Evolutionary conservation across 2,113 vertebrate genomes (phyloP), one percentile per base, ranked within the genome.

Genomic region (Periophthalmus modestus): DNA sequence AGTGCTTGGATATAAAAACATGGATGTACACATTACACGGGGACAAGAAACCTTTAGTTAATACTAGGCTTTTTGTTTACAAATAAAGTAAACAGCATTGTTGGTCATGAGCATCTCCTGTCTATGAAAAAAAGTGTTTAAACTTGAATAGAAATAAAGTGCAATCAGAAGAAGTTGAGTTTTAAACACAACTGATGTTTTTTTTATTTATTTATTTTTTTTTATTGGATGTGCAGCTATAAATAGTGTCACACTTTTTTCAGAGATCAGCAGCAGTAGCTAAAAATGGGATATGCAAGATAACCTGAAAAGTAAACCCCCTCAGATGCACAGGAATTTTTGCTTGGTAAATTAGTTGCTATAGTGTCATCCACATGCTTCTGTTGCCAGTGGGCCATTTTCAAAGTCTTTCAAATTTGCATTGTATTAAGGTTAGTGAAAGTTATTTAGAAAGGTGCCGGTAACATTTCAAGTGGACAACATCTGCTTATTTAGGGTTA

Each of bases 211-310:
- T n/a, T n/a, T n/a, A n/a, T 77, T 88, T 84, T 87, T 84, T 85
- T 80, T 89, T 86, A 75, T 71, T 50, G 48, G 79, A 78, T 69
- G n/a, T 11, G 81, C 48, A 21, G 77, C 77, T 89, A 55, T 10
- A 55, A 55, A 80, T 79, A 85, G 85, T 66, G 47, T 61, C 11
- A 46, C 7, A 62, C 72, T 78, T 85, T 48, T 73, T 14, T 78
- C 55, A 72, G 43, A 23, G 19, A 55, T 59, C 66, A 67, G 48
- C 74, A 59, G 71, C 67, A 68, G 52, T 61, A 7, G 46, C 69
- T 71, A 50, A 43, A 18, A 43, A 66, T 67, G 19, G 33, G 58
- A 18, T 33, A 14, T 55, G 18, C 15, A 34, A 55, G 16, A 54
- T 55, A 55, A 55, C 7, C 18, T 54, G 50, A 54, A 54, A 54